Evolutionary conservation across 2,888 invertebrate genomes (phyloP), one percentile per base, ranked within the genome.

Genomic region (Eupithecia abbreviata): DNA sequence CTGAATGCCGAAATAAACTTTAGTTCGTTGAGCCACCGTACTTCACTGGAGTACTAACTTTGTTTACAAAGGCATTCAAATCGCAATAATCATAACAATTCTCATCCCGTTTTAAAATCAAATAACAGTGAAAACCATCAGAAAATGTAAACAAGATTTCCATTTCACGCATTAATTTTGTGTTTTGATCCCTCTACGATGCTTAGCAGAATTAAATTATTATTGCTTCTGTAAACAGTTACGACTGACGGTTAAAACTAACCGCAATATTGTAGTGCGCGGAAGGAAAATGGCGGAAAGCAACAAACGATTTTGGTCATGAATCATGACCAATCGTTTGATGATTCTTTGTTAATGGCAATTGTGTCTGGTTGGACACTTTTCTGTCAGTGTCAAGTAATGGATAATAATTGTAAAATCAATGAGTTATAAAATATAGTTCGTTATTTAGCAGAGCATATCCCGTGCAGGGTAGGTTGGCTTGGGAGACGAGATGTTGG

Each of bases 141-240:
- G 69, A 74, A 62, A 78, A 78, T 79, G 78, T 77, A 84, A 77
- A 76, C 77, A 79, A 79, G 77, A 73, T 77, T 76, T 76, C 77
- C 72, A 71, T 74, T 74, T 55, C 76, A 82, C 81, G 84, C 86
- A 86, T 89, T 91, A 90, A 91, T 91, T 88, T 87, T 87, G 82
- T 89, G 89, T 92, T 91, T 89, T 90, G 90, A 90, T 90, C 90
- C 90, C 81, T 84, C 85, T 88, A 85, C 84, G 83, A 83, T 84
- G 84, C 85, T 86, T 89, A 89, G 90, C 87, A 85, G 89, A 91
- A 87, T 91, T 89, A 92, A 93, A 94, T 93, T 93, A 93, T 92
- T 93, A 93, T 94, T 92, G 90, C 91, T 86, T 89, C 89, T 90
- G 90, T 93, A 91, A 93, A 94, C 88, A 88, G 92, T 94, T 94